Conservation (phyloP, 2,888 invertebrate species). For the Cephus rjabovi region DNA sequence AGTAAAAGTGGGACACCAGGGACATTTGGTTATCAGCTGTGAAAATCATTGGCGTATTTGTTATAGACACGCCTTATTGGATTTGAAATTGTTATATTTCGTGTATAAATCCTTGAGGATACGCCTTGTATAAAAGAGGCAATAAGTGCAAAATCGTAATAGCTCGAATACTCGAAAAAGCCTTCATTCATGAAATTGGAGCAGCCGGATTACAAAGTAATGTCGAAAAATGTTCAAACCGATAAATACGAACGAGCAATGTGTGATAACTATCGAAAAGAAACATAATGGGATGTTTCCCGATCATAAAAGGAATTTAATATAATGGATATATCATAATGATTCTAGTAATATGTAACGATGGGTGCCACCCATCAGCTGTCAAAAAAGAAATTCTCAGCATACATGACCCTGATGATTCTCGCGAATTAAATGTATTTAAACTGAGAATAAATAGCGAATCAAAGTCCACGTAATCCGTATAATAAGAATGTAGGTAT, state of each 20-base stretch:
- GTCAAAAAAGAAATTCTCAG: conserved; percentile 42
- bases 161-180: background rate
- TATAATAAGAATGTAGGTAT: background rate
- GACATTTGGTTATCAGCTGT: background rate
- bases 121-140: background rate
- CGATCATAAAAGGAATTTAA: background rate
- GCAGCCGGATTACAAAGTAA: background rate
- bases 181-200: background rate
- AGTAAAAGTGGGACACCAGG: background rate
- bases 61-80: background rate
- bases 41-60: background rate
- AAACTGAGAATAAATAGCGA: background rate
- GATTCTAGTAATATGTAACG: background rate
- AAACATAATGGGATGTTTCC: background rate
- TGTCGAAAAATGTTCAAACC: background rate
- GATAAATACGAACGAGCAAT: background rate
- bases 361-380: conserved; percentile 48
- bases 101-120: background rate
- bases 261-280: background rate
- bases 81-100: background rate
- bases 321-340: conserved; percentile 4
- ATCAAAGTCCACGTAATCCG: background rate
- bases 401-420: background rate
- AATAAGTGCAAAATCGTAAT: background rate
- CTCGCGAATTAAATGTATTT: background rate